Conservation (phyloP, 2,113 vertebrate species). For the Motacilla alba region DNA sequence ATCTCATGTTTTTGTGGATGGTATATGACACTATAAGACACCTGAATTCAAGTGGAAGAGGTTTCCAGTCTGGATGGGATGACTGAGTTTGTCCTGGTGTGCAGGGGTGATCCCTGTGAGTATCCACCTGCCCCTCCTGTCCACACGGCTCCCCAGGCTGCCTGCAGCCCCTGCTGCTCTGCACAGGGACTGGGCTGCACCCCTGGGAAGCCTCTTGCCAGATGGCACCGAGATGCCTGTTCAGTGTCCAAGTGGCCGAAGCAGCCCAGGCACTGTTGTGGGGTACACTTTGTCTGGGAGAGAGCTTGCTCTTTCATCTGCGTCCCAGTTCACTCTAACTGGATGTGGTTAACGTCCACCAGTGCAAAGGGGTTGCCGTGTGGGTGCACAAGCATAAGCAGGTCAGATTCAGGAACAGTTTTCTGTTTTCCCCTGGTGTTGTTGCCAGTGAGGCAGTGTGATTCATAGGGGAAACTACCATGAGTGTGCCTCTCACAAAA, state of each 20-base stretch:
- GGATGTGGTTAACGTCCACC: neutral
- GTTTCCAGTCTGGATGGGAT: fast-evolving
- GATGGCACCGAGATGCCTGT: fast-evolving
- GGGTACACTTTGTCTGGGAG: fast-evolving
- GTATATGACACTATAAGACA: neutral
- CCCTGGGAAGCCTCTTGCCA: neutral
- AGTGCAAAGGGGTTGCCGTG: too few relatives aligned
- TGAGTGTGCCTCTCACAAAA: neutral
- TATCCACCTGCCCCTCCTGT: fast-evolving
- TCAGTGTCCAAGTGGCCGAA: neutral
- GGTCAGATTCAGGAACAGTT: neutral
- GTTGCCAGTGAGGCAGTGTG: neutral
- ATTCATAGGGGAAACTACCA: neutral
- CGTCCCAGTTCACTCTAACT: fast-evolving
- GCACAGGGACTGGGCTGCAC: neutral
- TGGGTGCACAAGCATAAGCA: neutral
- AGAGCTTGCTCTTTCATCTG: neutral
- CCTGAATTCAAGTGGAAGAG: neutral
- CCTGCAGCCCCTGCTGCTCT: neutral
- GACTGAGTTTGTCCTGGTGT: neutral
- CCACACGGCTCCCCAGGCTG: neutral
- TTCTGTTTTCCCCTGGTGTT: neutral
- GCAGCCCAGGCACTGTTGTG: neutral
- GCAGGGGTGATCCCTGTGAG: fast-evolving
- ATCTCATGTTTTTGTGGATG: neutral